phyloP scores from a whole-genome alignment of 2,888 invertebrate species.

The Euphydryas editha region DNA sequence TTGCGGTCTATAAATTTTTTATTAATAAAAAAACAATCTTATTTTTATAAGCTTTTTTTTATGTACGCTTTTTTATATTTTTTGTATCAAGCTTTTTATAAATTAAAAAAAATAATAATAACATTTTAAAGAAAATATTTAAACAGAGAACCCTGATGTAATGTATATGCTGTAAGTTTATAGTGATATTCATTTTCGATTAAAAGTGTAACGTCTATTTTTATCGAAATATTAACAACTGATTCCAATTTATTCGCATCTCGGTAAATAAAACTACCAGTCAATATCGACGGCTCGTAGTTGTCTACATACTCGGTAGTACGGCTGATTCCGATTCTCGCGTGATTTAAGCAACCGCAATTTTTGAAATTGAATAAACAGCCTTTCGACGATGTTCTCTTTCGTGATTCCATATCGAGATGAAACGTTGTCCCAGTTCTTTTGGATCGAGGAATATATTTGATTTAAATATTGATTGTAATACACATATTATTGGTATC shows the following conservation, averaged over 20 bases:
- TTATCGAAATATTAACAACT: neutral
- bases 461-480: constrained; percentile 11
- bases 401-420: constrained; percentile 13
- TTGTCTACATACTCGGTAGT: neutral
- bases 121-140: no score
- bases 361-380: constrained; percentile 18
- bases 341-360: constrained; percentile 5
- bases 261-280: neutral
- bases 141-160: no score
- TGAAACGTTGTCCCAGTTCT: constrained; percentile 10
- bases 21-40: no score
- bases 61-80: no score
- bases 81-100: no score
- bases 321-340: neutral
- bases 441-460: constrained; percentile 6
- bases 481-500: neutral
- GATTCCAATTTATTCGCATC: neutral
- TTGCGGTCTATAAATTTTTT: no score
- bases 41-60: no score
- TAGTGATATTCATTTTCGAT: no score
- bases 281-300: neutral
- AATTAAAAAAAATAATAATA: no score
- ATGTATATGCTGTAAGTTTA: no score
- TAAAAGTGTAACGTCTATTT: neutral
- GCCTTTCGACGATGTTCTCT: constrained; percentile 1